Evolutionary conservation across 2,888 invertebrate genomes (phyloP), one percentile per base, ranked within the genome.

Genomic region (Tubulanus polymorphus): DNA sequence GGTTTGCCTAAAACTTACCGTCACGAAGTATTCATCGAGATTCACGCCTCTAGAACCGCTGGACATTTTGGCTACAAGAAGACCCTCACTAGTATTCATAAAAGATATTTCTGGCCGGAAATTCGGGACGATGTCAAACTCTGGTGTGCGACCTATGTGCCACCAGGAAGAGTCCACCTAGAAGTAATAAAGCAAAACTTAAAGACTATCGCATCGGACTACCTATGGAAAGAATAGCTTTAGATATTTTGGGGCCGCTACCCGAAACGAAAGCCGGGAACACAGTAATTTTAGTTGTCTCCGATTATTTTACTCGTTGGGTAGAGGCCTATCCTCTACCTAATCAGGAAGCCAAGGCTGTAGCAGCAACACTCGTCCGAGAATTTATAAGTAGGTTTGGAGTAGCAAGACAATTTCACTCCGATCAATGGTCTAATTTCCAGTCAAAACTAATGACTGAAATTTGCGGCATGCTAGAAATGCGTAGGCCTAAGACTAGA

Each of bases 221-320:
- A 25, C 55, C 55, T 6, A 10, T 37, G 25, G 57, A 60, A 23
- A 25, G 57, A 26, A 47, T 60, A 10, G 57, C 58, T 23, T 53
- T 59, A 26, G 61, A 60, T 41, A 47, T 58, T 20, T 45, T 56
- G 28, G 62, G 59, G 8, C 59, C 54, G 12, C 20, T 57, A n/a
- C 54, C 52, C 3, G 27, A 37, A 20, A 32, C 57, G 1, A 20
- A 37, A 5, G 10, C 5, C 1, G 54, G 46, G 0, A 57, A 60
- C 27, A 8, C 6, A 27, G 54, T 52, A 29, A 49, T 57, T 6
- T 26, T 57, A 18, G 51, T 60, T 3, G 26, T 60, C 10, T 46
- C 37, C 8, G 60, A 57, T 30, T 54, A 48, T 23, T 60, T 59
- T 29, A 48, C 57, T 15, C 49, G 50, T 27, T 60, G 47, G 45